Evolutionary conservation across 2,113 vertebrate genomes (phyloP).

Genomic region (Lophius piscatorius): DNA sequence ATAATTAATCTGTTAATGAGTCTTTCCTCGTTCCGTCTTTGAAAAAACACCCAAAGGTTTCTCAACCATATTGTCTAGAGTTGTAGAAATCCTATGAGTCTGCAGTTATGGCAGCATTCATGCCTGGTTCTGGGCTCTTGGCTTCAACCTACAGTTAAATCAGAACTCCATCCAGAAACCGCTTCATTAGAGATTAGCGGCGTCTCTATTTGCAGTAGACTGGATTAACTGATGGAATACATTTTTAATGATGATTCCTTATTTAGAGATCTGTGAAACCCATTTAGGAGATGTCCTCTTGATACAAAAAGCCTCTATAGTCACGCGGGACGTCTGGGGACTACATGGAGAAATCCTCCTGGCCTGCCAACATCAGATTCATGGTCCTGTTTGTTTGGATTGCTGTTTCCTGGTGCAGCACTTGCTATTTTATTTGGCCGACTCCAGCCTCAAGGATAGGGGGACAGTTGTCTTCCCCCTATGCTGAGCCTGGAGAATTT

Average conservation of each 20-base stretch:
- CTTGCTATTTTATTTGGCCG: constrained; percentile 92
- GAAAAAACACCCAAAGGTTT: too few species aligned
- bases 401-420: constrained; percentile 88
- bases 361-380: constrained; percentile 84
- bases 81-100: too few species aligned
- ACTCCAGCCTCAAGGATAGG: constrained; percentile 81
- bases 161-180: too few species aligned
- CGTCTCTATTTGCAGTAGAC: neutral
- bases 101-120: too few species aligned
- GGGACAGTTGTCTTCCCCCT: constrained; percentile 88
- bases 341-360: constrained; percentile 83
- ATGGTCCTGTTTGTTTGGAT: constrained; percentile 87
- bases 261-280: constrained; percentile 84
- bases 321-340: constrained; percentile 81
- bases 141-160: too few species aligned
- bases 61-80: too few species aligned
- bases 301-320: constrained; percentile 89
- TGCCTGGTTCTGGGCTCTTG: too few species aligned
- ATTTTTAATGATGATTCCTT: constrained; percentile 71
- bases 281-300: constrained; percentile 82
- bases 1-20: too few species aligned
- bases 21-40: too few species aligned
- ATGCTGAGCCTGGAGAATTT: constrained; percentile 82
- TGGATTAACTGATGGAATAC: constrained; percentile 7
- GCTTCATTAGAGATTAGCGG: neutral